phyloP scores from a whole-genome alignment of 2,888 invertebrate genomes.

The Caenorhabditis sp. region DNA sequence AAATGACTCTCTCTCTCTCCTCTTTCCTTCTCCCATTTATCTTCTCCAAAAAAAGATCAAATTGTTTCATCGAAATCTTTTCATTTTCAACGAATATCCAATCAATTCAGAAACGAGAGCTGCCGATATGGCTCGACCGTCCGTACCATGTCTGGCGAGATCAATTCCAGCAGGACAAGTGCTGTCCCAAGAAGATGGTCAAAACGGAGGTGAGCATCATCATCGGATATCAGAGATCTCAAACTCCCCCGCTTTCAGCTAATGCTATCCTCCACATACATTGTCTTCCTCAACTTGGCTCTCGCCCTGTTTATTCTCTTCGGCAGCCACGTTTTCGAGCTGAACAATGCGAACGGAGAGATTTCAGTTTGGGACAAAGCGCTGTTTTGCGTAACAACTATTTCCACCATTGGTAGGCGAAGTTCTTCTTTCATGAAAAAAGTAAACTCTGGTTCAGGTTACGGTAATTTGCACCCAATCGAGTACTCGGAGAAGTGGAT shows the following conservation, averaged over 20 bases:
- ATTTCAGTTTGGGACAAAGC: constrained; percentile 10
- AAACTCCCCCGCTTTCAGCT: constrained; percentile 17
- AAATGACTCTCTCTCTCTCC: not conserved
- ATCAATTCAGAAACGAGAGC: constrained; percentile 33
- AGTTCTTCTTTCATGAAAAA: too few relatives aligned
- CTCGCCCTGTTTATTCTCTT: constrained; percentile 65
- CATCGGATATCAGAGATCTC: not conserved
- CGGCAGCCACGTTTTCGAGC: constrained; percentile 67
- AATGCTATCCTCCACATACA: constrained; percentile 61
- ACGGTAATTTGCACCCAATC: constrained; percentile 73
- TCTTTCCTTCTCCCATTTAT: not conserved
- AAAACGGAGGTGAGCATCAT: constrained; percentile 69
- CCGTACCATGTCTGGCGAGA: constrained; percentile 69
- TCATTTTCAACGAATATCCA: not conserved
- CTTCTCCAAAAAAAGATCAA: constrained; percentile 8
- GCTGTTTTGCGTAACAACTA: constrained; percentile 74
- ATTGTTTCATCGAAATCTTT: constrained; percentile 3
- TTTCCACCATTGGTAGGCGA: constrained; percentile 73
- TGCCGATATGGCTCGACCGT: constrained; percentile 52
- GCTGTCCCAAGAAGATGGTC: constrained; percentile 63
- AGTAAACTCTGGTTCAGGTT: constrained; percentile 60
- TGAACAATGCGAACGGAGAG: constrained; percentile 45
- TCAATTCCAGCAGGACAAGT: constrained; percentile 69
- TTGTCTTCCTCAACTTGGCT: constrained; percentile 64
- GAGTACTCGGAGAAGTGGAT: constrained; percentile 47